A percentile compares a stretch with the other conserved stretches of the same genome.
Evolutionary conservation across 1,140 invertebrate genomes (phyloP).

Genomic region (Chironomus tepperi): DNA sequence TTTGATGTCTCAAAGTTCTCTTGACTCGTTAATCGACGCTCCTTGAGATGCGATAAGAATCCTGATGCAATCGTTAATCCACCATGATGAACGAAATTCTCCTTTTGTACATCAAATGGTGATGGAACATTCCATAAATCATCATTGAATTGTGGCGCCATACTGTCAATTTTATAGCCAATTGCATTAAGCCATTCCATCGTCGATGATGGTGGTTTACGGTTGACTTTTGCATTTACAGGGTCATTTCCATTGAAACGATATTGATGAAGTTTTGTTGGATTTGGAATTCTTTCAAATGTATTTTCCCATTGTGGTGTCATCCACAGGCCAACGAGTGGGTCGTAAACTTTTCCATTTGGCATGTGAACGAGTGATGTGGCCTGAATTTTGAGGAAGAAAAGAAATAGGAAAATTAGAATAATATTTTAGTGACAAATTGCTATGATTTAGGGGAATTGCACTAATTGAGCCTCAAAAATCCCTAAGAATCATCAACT

Average conservation of each 20-base stretch:
- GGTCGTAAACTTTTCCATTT: conserved; percentile 87
- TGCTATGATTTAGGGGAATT: too few species aligned
- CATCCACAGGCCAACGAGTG: conserved; percentile 89
- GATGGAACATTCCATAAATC: conserved; percentile 37
- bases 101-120: conserved; percentile 30
- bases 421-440: too few species aligned
- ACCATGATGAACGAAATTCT: conserved; percentile 29
- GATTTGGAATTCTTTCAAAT: conserved; percentile 63
- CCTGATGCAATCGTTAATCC: conserved; percentile 58
- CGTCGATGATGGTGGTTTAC: conserved; percentile 73
- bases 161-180: conserved; percentile 72
- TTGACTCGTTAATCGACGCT: conserved; percentile 54
- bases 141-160: conserved; percentile 66
- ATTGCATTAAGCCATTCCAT: conserved; percentile 72
- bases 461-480: too few species aligned
- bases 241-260: conserved; percentile 90
- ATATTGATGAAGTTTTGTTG: conserved; percentile 76
- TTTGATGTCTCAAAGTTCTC: conserved; percentile 61
- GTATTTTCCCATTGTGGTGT: conserved; percentile 84
- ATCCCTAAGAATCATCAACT: too few species aligned
- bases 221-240: conserved; percentile 68
- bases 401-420: background rate
- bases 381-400: conserved; percentile 42
- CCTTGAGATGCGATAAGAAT: conserved; percentile 65
- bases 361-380: conserved; percentile 87